phyloP scores from a whole-genome alignment of 1,140 invertebrate species.

The Pogonomyrmex californicus region DNA sequence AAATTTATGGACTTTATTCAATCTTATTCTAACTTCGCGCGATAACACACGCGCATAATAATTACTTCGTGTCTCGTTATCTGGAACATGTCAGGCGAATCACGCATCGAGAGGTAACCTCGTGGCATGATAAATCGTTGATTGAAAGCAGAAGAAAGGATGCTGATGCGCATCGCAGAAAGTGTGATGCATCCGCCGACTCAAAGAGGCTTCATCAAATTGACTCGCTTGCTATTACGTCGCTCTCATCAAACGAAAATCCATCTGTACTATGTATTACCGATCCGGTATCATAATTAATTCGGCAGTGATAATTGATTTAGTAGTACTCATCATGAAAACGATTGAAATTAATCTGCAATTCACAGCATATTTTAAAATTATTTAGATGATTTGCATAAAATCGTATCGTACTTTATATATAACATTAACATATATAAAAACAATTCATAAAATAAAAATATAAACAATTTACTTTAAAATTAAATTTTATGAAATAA shows the following conservation, averaged over 20 bases:
- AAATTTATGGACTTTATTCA: conserved; percentile 4
- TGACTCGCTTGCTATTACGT: conserved; percentile 7
- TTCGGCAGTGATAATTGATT: conserved; percentile 10
- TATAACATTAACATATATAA: neutral
- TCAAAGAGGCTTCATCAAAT: conserved; percentile 3
- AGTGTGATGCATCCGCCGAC: neutral
- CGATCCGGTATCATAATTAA: neutral
- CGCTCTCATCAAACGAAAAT: conserved; percentile 18
- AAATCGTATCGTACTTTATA: neutral
- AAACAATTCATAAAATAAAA: conserved; percentile 9
- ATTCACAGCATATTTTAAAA: neutral
- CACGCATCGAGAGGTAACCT: conserved; percentile 43
- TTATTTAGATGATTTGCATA: neutral
- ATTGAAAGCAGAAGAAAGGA: conserved; percentile 11
- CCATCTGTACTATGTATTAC: neutral
- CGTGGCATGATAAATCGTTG: conserved; percentile 42
- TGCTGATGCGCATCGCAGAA: conserved; percentile 20
- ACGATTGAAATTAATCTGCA: neutral
- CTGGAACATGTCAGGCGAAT: conserved; percentile 15
- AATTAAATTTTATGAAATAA: conserved; percentile 1
- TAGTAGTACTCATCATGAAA: neutral
- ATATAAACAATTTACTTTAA: neutral
- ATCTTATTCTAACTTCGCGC: neutral
- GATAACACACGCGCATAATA: conserved; percentile 23
- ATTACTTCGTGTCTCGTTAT: conserved; percentile 59